Percentiles rank a stretch among this genome's conserved stretches.
Evolutionary conservation across 2,888 invertebrate genomes (phyloP).

Genomic region (Rhagium mordax): DNA sequence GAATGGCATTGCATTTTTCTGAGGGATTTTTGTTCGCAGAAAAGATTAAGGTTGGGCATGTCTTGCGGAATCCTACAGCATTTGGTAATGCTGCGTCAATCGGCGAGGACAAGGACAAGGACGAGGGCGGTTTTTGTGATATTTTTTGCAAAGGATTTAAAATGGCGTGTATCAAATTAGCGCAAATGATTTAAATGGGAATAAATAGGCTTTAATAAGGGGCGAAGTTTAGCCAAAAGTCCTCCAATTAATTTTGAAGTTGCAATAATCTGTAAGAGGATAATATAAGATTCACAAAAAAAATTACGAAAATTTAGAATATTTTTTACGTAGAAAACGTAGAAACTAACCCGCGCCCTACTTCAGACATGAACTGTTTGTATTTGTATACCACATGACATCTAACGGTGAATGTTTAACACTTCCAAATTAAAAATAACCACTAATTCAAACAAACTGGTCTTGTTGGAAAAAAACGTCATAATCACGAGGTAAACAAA

Average conservation of each 20-base stretch:
- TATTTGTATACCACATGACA: not conserved
- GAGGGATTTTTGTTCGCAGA: not conserved
- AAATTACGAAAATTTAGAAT: too few relatives aligned
- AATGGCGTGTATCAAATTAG: too few relatives aligned
- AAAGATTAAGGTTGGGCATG: not conserved
- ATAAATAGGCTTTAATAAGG: too few relatives aligned
- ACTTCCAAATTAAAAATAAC: conserved; percentile 9
- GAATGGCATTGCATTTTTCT: not conserved
- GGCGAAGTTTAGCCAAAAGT: too few relatives aligned
- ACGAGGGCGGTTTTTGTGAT: not conserved
- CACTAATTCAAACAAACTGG: not conserved
- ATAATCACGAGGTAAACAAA: not conserved
- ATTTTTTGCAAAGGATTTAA: too few relatives aligned
- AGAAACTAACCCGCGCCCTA: too few relatives aligned
- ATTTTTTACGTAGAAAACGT: too few relatives aligned
- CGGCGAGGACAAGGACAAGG: not conserved
- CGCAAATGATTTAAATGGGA: too few relatives aligned
- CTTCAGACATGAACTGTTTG: too few relatives aligned
- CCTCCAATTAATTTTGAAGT: too few relatives aligned
- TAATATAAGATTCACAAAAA: too few relatives aligned
- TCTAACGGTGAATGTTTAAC: not conserved
- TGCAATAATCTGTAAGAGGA: too few relatives aligned
- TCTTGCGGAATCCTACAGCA: not conserved
- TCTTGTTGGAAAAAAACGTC: not conserved
- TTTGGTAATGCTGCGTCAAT: not conserved